Evolutionary conservation across 2,888 invertebrate genomes (phyloP), one percentile per base, ranked within the genome.

Genomic region (Noctua janthina): DNA sequence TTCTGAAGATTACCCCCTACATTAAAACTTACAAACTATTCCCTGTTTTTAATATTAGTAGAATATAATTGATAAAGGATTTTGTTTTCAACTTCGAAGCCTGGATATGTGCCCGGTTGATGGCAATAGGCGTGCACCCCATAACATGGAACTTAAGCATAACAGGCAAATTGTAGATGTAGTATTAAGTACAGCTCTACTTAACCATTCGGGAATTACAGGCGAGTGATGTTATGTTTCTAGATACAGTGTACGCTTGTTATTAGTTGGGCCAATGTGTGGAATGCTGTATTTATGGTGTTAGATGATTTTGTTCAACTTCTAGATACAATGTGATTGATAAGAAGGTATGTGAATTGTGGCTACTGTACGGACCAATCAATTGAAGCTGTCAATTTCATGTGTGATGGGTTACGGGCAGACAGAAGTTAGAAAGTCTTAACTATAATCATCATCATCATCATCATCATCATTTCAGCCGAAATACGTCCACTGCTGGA

Each of bases 251-350:
- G 51, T 17, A 51, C 17, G 51, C 17, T 51, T 51, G 51, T 17
- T 51, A 51, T 39, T 15, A 46, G 67, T 68, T 68, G 67, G 23
- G 43, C 23, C 39, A 80, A 54, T 68, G 29, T 81, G 35, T 54
- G 23, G 49, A 49, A 1, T 49, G 49, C 49, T 49, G 13, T 49
- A 49, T 49, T 49, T 3, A 49, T 74, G 68, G 73, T 81, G 35
- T 54, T 46, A 29, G 35, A 80, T 46, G 59, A 74, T 80, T 80
- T 80, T 51, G 81, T 81, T 74, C n/a, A 54, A 81, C 74, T 80
- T 68, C 35, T 62, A 80, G 15, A 80, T 51, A 68, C 35, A 62
- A 15, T 39, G 7, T 81, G 74, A 81, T 74, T 80, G 80, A 80
- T 80, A 67, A 67, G 59, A 13, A 59, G n/a, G 13, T 7, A n/a